phyloP scores from a whole-genome alignment of 2,888 invertebrate species.

The Dendrolimus houi region DNA sequence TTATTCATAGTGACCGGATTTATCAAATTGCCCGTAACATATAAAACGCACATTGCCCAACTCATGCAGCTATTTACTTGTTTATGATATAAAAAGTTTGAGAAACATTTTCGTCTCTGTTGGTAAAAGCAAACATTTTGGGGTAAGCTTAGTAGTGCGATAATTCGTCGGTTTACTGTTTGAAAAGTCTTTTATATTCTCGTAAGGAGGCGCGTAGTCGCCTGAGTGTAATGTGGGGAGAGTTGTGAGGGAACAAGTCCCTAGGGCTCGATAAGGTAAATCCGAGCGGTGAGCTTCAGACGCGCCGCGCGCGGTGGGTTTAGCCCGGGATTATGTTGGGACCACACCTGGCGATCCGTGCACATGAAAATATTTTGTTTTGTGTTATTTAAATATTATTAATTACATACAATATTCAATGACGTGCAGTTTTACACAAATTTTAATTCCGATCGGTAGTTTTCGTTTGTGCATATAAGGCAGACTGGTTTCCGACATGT shows the following conservation, averaged over 20 bases:
- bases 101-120: neutral
- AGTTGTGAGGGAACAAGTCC: constrained; percentile 35
- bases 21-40: too few species aligned
- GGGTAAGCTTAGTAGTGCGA: constrained; percentile 26
- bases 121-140: constrained; percentile 3
- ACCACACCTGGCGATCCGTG: constrained; percentile 49
- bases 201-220: constrained; percentile 29
- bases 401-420: too few species aligned
- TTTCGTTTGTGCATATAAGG: too few species aligned
- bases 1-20: too few species aligned
- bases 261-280: constrained; percentile 62
- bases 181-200: constrained; percentile 49
- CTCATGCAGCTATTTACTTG: too few species aligned
- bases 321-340: constrained; percentile 40
- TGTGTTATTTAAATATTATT: too few species aligned
- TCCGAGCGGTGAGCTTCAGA: constrained; percentile 49
- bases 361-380: neutral
- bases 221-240: constrained; percentile 20
- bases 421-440: too few species aligned
- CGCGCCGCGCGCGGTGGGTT: constrained; percentile 44
- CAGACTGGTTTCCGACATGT: too few species aligned
- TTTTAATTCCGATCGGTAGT: too few species aligned
- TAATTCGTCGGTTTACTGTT: constrained; percentile 40
- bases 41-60: too few species aligned
- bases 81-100: too few species aligned